Conservation (phyloP, 2,797 vertebrate genomes). For the Acanthurus leucopareius region DNA sequence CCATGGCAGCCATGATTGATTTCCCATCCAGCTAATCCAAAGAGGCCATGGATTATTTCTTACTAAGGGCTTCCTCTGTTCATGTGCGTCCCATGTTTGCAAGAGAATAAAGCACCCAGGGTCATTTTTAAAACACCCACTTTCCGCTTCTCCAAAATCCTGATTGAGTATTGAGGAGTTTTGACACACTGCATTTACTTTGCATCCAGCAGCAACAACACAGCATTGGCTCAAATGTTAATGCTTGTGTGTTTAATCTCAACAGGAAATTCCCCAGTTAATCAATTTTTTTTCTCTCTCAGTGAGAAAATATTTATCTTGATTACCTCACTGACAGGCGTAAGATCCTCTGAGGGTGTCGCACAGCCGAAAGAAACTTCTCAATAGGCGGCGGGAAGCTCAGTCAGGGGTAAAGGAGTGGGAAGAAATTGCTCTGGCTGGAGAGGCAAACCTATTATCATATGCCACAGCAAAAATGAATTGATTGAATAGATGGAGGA, state of each 20-base stretch:
- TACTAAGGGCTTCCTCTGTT: slow-evolving; percentile 20
- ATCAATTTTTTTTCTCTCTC: slow-evolving; percentile 19
- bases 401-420: slow-evolving; percentile 58
- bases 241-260: slow-evolving; percentile 4
- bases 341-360: slow-evolving; percentile 16
- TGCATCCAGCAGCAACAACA: slow-evolving; percentile 1
- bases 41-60: slow-evolving; percentile 39
- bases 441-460: slow-evolving; percentile 63
- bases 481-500: slow-evolving; percentile 70
- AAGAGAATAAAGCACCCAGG: not conserved
- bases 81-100: slow-evolving; percentile 7
- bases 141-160: not conserved
- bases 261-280: slow-evolving; percentile 6
- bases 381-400: slow-evolving; percentile 49
- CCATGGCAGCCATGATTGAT: slow-evolving; percentile 45
- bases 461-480: slow-evolving; percentile 61
- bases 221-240: slow-evolving; percentile 5
- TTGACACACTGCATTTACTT: slow-evolving; percentile 19
- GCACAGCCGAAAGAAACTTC: slow-evolving; percentile 32
- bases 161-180: not conserved
- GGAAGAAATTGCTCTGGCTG: slow-evolving; percentile 63
- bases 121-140: slow-evolving; percentile 16
- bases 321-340: slow-evolving; percentile 29
- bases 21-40: slow-evolving; percentile 37
- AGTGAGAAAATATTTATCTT: slow-evolving; percentile 29